Base-by-base conservation (phyloP, 1,140 invertebrate genomes). In the Eufriesea mexicana region DNA sequence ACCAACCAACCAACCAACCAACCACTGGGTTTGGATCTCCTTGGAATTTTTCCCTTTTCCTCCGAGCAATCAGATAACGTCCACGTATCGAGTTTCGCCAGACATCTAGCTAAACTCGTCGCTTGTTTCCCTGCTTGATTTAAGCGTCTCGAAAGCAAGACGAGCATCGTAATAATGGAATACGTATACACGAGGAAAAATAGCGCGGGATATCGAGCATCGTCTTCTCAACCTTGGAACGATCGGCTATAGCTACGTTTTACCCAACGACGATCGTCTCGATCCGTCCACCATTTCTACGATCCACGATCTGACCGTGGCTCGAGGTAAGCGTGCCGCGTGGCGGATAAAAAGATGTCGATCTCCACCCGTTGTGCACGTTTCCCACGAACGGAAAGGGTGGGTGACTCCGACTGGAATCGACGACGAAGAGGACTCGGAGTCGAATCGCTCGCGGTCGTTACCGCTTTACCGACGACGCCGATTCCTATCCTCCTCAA, bases 401-500 rank as follows among this genome's bases (percentile, higher is more conserved):
- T 62, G 64, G 64, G 49, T 51, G 47, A 71, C 42, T 57, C 59
- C 28, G 45, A 49, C 35, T 70, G 49, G 73, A 79, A 80, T 86
- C 74, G 61, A 76, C 74, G 66, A 74, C n/a, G 47, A 86, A 54
- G 49, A 67, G 54, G 42, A 64, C 57, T 66, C n/a, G 16, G 55
- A 62, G 67, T 77, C 68, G 74, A 77, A 61, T 72, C 75, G 76
- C 70, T 84, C 55, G 70, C 73, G 83, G 83, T 75, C 80, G 86
- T 90, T 80, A 79, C 79, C 72, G 85, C 87, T 84, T 83, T 86
- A 75, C 80, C 81, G 78, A 84, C 75, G 73, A 81, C 87, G 78
- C 83, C 86, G 84, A 86, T 84, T 85, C 78, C 68, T 82, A 90
- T 90, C 85, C 78, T 79, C 82, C 79, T 90, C 89, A 83, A 87